phyloP scores from a whole-genome alignment of 2,797 vertebrate genomes.

The Epinephelus awoara region DNA sequence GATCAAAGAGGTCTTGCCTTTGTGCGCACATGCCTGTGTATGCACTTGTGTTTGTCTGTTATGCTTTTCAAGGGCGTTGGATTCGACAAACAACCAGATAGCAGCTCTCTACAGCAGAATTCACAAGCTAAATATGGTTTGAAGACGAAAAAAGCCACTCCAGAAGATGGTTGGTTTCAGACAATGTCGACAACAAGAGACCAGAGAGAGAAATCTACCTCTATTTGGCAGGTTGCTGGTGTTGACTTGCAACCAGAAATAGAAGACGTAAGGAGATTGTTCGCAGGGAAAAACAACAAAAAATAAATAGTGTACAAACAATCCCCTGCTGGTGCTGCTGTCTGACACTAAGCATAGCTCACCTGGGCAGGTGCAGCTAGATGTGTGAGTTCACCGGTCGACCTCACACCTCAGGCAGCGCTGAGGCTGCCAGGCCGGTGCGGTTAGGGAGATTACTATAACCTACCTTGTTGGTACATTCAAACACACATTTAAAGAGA shows the following conservation, averaged over 20 bases:
- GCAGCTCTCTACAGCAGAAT: neutral
- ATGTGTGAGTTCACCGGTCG: constrained; percentile 25
- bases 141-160: neutral
- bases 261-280: neutral
- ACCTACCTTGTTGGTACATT: constrained; percentile 36
- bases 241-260: constrained; percentile 12
- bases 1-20: constrained; percentile 68
- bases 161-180: neutral
- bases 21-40: constrained; percentile 49
- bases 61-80: constrained; percentile 16
- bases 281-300: neutral
- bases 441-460: constrained; percentile 48
- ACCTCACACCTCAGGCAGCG: constrained; percentile 39
- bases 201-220: neutral
- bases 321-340: neutral
- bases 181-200: neutral
- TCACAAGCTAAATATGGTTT: neutral
- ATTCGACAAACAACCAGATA: constrained; percentile 23
- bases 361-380: constrained; percentile 56
- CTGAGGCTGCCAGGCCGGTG: constrained; percentile 41
- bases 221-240: neutral
- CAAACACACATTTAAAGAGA: constrained; percentile 39
- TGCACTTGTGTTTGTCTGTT: constrained; percentile 39
- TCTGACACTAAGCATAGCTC: neutral
- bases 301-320: constrained; percentile 1